These are phyloP conservation scores for Lacerta bilineata DNA, from an alignment of 2,797 vertebrate species.

Conservation along the genomic window DNA sequence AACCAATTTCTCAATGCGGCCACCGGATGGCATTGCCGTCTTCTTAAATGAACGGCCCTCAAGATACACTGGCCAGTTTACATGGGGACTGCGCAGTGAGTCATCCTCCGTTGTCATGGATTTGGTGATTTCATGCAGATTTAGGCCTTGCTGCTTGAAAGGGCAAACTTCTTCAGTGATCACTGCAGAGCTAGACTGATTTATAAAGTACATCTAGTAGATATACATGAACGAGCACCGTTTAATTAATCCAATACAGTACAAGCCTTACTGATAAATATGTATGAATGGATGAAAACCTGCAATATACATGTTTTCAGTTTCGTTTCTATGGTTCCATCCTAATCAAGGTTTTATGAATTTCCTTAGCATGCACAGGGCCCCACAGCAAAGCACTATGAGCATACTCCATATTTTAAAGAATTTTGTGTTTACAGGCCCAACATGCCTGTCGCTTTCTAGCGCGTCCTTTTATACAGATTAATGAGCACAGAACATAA, in stretches of 20 bases:
- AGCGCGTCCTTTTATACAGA: not conserved
- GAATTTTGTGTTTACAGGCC: not conserved
- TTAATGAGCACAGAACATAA: not conserved
- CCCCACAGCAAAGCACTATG: not conserved
- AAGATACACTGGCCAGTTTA: rapidly evolving
- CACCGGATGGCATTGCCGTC: constrained; percentile 57
- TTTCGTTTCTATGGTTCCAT: not conserved
- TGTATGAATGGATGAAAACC: not conserved
- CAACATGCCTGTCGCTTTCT: not conserved
- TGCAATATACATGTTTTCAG: not conserved
- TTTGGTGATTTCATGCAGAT: not conserved
- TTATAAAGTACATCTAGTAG: not conserved
- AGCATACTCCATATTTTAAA: not conserved
- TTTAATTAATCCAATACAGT: not conserved
- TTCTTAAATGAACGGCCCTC: not conserved
- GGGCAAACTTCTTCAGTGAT: not conserved
- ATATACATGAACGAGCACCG: not conserved
- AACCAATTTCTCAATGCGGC: constrained; percentile 8
- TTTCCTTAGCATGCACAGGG: constrained; percentile 1
- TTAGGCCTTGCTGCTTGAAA: constrained; percentile 18
- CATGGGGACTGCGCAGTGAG: constrained; percentile 3
- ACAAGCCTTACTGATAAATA: not conserved
- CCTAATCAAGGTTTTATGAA: not conserved
- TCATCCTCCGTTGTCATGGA: not conserved
- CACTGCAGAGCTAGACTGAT: not conserved